Conservation (phyloP, 1,140 invertebrate species). For the Eumaeus atala region DNA sequence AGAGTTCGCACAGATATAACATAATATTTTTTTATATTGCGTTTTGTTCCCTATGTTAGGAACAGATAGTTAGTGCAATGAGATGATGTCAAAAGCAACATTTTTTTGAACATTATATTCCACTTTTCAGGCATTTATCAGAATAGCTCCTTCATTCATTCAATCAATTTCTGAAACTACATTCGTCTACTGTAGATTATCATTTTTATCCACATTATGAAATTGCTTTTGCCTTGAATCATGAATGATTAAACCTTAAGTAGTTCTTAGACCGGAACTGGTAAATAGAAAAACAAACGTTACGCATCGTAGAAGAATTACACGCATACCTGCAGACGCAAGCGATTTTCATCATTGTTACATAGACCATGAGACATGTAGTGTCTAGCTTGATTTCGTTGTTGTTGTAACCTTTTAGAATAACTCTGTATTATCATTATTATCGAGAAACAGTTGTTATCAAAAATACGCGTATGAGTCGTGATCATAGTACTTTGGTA, state of each 20-base stretch:
- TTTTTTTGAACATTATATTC: too few relatives aligned
- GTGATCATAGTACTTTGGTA: too few relatives aligned
- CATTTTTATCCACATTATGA: background rate
- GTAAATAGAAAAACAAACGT: background rate
- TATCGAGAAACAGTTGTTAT: slow-evolving; percentile 7
- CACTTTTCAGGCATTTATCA: too few relatives aligned
- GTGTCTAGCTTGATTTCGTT: background rate
- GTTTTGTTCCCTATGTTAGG: too few relatives aligned
- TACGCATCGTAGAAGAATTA: slow-evolving; percentile 7
- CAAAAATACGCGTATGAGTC: background rate
- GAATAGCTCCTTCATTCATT: too few relatives aligned
- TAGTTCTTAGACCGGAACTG: background rate
- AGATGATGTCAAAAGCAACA: too few relatives aligned
- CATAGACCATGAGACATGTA: background rate
- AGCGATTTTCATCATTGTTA: background rate
- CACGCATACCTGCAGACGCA: background rate
- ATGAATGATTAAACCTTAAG: slow-evolving; percentile 1
- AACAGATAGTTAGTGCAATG: too few relatives aligned
- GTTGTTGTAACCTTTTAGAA: background rate
- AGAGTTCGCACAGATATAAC: too few relatives aligned
- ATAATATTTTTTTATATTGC: too few relatives aligned
- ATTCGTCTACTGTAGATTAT: too few relatives aligned
- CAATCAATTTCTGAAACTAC: too few relatives aligned
- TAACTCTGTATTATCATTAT: background rate
- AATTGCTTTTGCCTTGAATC: background rate